These are phyloP conservation scores for Neoascia interrupta DNA, from an alignment of 2,888 invertebrate species.

Conservation along the genomic window DNA sequence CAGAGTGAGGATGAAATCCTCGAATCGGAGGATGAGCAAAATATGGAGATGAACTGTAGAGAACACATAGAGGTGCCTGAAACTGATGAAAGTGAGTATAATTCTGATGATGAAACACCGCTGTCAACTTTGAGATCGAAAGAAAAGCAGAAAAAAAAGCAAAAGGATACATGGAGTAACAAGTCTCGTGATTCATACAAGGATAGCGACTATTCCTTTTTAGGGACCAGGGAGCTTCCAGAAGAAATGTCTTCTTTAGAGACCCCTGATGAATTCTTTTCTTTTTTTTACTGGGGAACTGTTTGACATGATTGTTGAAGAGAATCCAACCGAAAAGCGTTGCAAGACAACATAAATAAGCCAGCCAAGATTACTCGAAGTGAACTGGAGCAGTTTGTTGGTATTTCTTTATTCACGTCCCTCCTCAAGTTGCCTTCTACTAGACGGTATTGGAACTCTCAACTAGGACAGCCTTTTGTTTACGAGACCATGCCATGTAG, in stretches of 20 bases:
- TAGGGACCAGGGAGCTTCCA: background rate
- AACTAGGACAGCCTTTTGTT: constrained; percentile 10
- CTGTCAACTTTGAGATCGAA: background rate
- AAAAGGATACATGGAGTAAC: background rate
- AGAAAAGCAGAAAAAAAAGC: constrained; percentile 1
- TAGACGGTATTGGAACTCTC: background rate
- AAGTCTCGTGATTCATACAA: constrained; percentile 8
- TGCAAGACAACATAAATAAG: constrained; percentile 13
- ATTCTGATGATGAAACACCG: constrained; percentile 3
- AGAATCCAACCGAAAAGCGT: constrained; percentile 27
- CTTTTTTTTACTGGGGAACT: constrained; percentile 15
- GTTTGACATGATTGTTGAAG: constrained; percentile 19
- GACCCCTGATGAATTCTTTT: constrained; percentile 17
- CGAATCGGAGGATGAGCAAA: background rate
- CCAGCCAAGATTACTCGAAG: constrained; percentile 2
- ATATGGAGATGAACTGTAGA: background rate
- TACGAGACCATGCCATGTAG: background rate
- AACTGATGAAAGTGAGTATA: constrained; percentile 15
- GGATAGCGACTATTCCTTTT: constrained; percentile 9
- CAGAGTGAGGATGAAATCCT: constrained; percentile 5
- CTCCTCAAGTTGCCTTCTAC: constrained; percentile 2
- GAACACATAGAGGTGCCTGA: background rate
- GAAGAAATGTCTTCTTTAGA: constrained; percentile 1
- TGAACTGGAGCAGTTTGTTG: constrained; percentile 2
- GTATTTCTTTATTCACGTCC: constrained; percentile 2